A percentile compares a stretch with the other conserved stretches of the same genome.
These are phyloP conservation scores for Elymnias hypermnestra DNA, from an alignment of 1,140 invertebrate genomes.

Conservation along the genomic window DNA sequence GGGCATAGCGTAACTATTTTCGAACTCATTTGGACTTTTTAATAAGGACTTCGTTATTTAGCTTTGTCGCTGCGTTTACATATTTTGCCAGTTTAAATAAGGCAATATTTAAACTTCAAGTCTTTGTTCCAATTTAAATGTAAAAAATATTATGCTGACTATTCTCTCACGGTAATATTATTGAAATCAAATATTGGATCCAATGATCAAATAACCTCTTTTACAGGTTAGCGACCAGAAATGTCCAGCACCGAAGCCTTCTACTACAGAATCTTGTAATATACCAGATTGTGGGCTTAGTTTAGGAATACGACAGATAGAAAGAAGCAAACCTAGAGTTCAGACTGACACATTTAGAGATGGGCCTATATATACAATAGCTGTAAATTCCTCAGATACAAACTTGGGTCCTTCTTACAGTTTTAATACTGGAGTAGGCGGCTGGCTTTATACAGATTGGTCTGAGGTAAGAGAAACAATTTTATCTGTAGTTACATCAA, in stretches of 20 bases:
- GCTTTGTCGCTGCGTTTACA: no score
- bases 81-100: no score
- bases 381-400: conserved; percentile 45
- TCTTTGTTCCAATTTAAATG: no score
- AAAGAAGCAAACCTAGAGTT: conserved; percentile 26
- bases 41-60: no score
- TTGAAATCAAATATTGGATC: no score
- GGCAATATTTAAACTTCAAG: no score
- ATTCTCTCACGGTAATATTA: no score
- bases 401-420: conserved; percentile 58
- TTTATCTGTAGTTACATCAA: no score
- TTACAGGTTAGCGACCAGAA: conserved; percentile 65
- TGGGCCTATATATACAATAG: conserved; percentile 56
- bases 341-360: conserved; percentile 52
- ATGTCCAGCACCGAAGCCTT: conserved; percentile 51
- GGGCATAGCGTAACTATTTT: no score
- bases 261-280: conserved; percentile 45
- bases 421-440: conserved; percentile 41
- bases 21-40: no score
- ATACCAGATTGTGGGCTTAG: conserved; percentile 43
- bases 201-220: no score
- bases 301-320: conserved; percentile 27
- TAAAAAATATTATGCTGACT: no score
- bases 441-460: conserved; percentile 62
- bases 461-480: conserved; percentile 65